Evolutionary conservation across 2,888 invertebrate genomes (phyloP).

Genomic region (Rhamphomyia laevipes): DNA sequence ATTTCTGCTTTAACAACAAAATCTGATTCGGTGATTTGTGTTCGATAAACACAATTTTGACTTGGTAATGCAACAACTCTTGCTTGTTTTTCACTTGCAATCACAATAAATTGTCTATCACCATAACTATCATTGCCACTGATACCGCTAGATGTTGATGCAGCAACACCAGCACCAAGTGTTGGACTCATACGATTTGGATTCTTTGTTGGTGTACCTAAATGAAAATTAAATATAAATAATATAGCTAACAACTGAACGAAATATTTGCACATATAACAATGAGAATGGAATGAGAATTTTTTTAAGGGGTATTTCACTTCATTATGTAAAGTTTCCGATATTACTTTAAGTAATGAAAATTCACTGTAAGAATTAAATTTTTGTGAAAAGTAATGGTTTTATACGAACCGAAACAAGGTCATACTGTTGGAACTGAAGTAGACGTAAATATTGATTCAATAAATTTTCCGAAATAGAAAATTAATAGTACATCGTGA

Average conservation of each 20-base stretch:
- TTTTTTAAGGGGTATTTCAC: no score
- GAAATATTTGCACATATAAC: no score
- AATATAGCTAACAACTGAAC: slow-evolving; percentile 1
- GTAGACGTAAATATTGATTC: no score
- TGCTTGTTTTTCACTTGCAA: slow-evolving; percentile 91
- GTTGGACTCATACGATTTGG: slow-evolving; percentile 70
- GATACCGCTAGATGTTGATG: slow-evolving; percentile 29
- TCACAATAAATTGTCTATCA: slow-evolving; percentile 85
- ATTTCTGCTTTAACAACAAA: slow-evolving; percentile 92
- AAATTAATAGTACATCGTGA: no score
- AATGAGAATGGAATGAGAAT: no score
- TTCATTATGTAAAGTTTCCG: no score
- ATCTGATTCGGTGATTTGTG: slow-evolving; percentile 84
- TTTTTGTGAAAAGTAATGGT: no score
- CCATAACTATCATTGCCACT: slow-evolving; percentile 40
- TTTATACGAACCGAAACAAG: no score
- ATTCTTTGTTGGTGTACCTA: slow-evolving; percentile 56
- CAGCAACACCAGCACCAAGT: slow-evolving; percentile 42
- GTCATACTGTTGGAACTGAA: no score
- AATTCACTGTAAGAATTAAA: no score
- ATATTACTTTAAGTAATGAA: no score
- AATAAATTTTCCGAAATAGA: no score
- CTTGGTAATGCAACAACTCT: slow-evolving; percentile 88
- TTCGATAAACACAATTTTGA: slow-evolving; percentile 87
- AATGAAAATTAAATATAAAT: slow-evolving; percentile 7